Conservation (phyloP, 2,888 invertebrate genomes). For the Drosophila subquinaria region DNA sequence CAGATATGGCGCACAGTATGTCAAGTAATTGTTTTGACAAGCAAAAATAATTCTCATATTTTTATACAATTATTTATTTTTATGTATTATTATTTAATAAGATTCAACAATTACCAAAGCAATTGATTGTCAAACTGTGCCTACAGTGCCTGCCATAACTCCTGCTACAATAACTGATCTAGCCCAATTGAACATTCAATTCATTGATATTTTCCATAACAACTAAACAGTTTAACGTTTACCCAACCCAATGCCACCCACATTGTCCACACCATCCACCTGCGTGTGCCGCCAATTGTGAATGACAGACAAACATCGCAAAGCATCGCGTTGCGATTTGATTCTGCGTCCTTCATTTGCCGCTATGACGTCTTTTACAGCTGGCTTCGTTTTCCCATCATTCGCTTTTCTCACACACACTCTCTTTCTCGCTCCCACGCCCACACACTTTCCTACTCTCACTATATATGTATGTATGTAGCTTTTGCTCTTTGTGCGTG, state of each 20-base stretch:
- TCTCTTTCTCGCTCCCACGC: constrained; percentile 12
- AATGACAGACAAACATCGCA: constrained; percentile 29
- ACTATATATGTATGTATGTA: not conserved
- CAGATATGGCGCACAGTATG: constrained; percentile 38
- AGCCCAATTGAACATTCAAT: constrained; percentile 22
- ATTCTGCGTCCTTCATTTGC: constrained; percentile 32
- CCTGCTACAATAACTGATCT: constrained; percentile 38
- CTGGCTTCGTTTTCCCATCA: constrained; percentile 44
- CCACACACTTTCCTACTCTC: constrained; percentile 7
- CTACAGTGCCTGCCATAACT: constrained; percentile 29
- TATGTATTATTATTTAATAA: too few relatives aligned
- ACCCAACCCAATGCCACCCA: not conserved
- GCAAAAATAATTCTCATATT: not conserved
- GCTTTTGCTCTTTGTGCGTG: constrained; percentile 47
- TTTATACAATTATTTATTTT: too few relatives aligned
- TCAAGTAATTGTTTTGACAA: constrained; percentile 1
- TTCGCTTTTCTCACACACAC: constrained; percentile 16
- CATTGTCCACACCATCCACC: constrained; percentile 1
- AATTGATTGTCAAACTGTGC: constrained; percentile 1
- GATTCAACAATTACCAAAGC: not conserved
- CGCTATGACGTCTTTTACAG: constrained; percentile 69
- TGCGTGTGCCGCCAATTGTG: constrained; percentile 31
- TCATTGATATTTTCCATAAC: not conserved
- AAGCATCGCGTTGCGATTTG: constrained; percentile 1
- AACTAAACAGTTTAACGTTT: not conserved